Percentiles rank a stretch among this genome's conserved stretches.
Conservation (phyloP, 92 coral and sea anemone species). For the Nematostella vectensis region DNA sequence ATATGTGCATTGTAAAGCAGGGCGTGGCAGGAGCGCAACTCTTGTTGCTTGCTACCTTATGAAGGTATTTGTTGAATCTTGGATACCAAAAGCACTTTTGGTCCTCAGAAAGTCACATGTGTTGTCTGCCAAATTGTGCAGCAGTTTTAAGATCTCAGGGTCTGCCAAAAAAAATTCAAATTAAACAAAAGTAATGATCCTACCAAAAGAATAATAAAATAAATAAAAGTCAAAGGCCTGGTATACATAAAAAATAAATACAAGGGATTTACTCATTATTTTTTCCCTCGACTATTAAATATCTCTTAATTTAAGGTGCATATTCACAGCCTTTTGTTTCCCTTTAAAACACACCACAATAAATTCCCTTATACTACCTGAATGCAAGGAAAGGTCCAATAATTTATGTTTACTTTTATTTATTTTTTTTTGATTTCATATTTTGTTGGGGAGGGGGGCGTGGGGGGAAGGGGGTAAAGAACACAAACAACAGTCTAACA, state of each 20-base stretch:
- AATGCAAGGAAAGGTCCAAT: neutral
- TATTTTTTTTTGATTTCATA: no score
- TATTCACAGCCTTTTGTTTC: no score
- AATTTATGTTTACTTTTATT: no score
- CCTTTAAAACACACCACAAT: no score
- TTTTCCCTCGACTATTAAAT: no score
- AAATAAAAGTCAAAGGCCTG: neutral
- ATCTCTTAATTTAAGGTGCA: no score
- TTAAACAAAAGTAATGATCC: neutral
- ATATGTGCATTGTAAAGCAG: constrained; percentile 98
- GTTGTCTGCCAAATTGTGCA: neutral
- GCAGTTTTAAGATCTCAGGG: neutral
- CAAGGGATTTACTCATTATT: neutral
- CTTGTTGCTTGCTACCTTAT: constrained; percentile 92
- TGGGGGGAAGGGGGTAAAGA: neutral
- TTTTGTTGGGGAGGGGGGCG: no score
- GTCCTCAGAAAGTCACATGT: neutral
- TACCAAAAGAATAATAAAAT: neutral
- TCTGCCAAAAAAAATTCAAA: neutral
- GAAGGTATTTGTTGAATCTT: constrained; percentile 63
- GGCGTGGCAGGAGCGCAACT: constrained; percentile 89
- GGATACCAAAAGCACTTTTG: no score
- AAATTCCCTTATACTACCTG: neutral
- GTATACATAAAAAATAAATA: neutral
- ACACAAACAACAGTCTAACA: neutral